A percentile compares a stretch with the other conserved stretches of the same genome.
phyloP scores from a whole-genome alignment of 1,140 invertebrate species.

The Geopemphigus sp. region DNA sequence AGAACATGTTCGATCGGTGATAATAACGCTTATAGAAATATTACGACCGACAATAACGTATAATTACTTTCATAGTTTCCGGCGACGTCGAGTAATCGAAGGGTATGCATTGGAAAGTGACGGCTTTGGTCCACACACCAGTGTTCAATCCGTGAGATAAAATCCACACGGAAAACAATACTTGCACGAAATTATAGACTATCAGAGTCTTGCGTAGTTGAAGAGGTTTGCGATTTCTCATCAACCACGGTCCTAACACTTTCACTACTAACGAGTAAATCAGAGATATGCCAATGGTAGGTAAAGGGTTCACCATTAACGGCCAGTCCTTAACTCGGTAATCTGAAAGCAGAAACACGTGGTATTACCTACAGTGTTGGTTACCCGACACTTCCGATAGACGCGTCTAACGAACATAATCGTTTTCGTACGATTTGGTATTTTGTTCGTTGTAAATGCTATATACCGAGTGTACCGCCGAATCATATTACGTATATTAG shows the following conservation, averaged over 20 bases:
- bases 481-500: too few relatives aligned
- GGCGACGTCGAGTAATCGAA: constrained; percentile 79
- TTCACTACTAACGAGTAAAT: constrained; percentile 75
- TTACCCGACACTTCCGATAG: too few relatives aligned
- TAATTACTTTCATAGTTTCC: constrained; percentile 69
- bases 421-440: too few relatives aligned
- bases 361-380: too few relatives aligned
- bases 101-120: constrained; percentile 84
- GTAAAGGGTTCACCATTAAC: constrained; percentile 78
- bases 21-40: too few relatives aligned
- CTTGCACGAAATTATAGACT: constrained; percentile 82
- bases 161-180: constrained; percentile 78
- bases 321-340: constrained; percentile 78
- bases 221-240: constrained; percentile 83
- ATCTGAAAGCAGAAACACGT: constrained; percentile 61
- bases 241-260: constrained; percentile 74
- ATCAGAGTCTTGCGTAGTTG: constrained; percentile 75
- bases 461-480: too few relatives aligned
- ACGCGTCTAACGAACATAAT: too few relatives aligned
- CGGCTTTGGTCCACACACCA: constrained; percentile 72
- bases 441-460: too few relatives aligned
- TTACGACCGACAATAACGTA: too few relatives aligned
- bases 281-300: constrained; percentile 74
- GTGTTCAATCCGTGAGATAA: constrained; percentile 72
- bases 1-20: too few relatives aligned